These are phyloP conservation scores for Sphyrna mokarran DNA, from an alignment of 2,113 vertebrate genomes.

Conservation along the genomic window DNA sequence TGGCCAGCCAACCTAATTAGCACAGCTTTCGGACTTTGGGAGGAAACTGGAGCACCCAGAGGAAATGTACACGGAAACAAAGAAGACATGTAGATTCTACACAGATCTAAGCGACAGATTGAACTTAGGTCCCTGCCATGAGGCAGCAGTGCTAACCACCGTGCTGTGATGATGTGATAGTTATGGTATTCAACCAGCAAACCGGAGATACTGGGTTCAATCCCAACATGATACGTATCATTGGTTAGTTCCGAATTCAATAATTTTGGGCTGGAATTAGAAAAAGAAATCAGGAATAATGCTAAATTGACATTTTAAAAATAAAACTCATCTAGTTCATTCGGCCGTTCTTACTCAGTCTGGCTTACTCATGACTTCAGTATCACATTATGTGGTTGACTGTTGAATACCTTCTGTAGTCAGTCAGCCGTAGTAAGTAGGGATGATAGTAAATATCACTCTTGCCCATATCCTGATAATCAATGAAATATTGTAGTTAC, in stretches of 20 bases:
- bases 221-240: not conserved
- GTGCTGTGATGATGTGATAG: not conserved
- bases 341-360: not conserved
- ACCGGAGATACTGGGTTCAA: not conserved
- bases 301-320: not conserved
- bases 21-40: too few species aligned
- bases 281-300: not conserved
- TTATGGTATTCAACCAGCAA: not conserved
- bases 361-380: not conserved
- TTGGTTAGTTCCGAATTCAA: too few species aligned
- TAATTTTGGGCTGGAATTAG: not conserved
- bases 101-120: too few species aligned
- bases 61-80: too few species aligned
- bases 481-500: not conserved
- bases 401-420: not conserved
- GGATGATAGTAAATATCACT: not conserved
- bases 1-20: too few species aligned
- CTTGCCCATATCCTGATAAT: not conserved
- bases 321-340: not conserved
- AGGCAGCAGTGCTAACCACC: too few species aligned
- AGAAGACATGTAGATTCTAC: too few species aligned
- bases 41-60: too few species aligned
- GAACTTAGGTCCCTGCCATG: too few species aligned
- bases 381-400: not conserved
- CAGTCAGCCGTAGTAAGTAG: not conserved